A percentile compares a stretch with the other conserved stretches of the same genome.
Evolutionary conservation across 2,113 vertebrate genomes (phyloP).

Genomic region (Hypomesus transpacificus): DNA sequence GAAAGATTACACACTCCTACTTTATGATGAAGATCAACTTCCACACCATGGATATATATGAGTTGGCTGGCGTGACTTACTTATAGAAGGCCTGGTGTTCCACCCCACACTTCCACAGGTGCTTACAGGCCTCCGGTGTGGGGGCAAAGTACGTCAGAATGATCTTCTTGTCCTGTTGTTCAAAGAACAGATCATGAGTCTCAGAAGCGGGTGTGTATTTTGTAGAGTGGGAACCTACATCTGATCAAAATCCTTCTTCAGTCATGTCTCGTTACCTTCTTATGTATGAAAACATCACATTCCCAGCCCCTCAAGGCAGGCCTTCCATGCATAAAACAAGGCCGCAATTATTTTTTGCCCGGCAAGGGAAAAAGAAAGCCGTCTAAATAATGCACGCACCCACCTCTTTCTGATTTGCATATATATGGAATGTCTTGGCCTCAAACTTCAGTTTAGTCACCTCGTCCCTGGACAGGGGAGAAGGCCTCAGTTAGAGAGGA

Average conservation of each 20-base stretch:
- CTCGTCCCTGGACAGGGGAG: conserved; percentile 80
- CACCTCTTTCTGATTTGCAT: conserved; percentile 97
- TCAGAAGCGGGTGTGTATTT: too few species aligned
- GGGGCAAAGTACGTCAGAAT: conserved; percentile 95
- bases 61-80: conserved; percentile 70
- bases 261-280: conserved; percentile 2
- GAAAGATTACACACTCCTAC: not conserved
- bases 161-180: conserved; percentile 89
- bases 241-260: not conserved
- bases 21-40: not conserved
- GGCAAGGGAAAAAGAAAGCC: not conserved
- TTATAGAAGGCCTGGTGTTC: conserved; percentile 99
- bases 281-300: conserved; percentile 6
- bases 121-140: conserved; percentile 97
- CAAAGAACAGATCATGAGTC: too few species aligned
- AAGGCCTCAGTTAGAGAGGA: not conserved
- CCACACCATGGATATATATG: too few species aligned
- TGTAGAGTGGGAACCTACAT: too few species aligned
- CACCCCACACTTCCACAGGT: conserved; percentile 98
- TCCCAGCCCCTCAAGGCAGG: not conserved
- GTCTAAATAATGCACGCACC: conserved; percentile 51
- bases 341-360: conserved; percentile 9
- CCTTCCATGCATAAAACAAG: conserved; percentile 40
- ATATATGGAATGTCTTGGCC: conserved; percentile 97
- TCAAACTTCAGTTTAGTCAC: conserved; percentile 99